Base-by-base conservation (phyloP, 1,140 invertebrate genomes). In the Brachionus sp. region DNA sequence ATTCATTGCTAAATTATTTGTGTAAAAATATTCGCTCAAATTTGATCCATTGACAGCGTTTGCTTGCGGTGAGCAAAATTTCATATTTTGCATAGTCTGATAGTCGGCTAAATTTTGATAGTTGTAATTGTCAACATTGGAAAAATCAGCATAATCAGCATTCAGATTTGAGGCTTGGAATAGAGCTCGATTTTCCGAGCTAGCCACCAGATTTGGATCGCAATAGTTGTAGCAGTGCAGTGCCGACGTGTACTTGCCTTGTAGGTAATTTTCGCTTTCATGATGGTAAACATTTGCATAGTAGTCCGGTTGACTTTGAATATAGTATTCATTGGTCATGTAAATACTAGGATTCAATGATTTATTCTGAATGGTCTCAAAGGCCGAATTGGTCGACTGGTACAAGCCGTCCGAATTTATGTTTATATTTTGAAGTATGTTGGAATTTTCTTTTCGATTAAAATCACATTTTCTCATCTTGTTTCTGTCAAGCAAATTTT, bases 401-500 rank as follows among this genome's bases (percentile, higher is more conserved):
- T 75, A 75, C 10, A 75, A 10, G 10, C 42, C 70, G 23, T 44
- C 42, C 23, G 70, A 75, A 39, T 75, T 75, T 3, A 75, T 75
- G 44, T 75, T 75, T 46, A 75, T 75, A 46, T 75, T 75, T 46
- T 75, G 70, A 1, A 75, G 44, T 5, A 75, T 75, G 44, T 75
- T 75, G 1, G 70, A 46, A 75, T 9, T 46, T 44, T 75, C 39
- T 29, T 75, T 75, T 4, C 37, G 9, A 29, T 9, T 13, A 29
- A 23, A 19, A 13, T 75, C 70, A 33, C 5, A 13, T 75, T 75
- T 75, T 12, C 44, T 46, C 9, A 12, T 23, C 44, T 75, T 75
- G 44, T 44, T 75, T 75, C 23, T 75, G n/a, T 75, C 70, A 12
- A 75, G 19, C 19, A 75, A 33, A 46, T 75, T 75, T 25, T 46